Evolutionary conservation across 2,888 invertebrate genomes (phyloP), one percentile per base, ranked within the genome.

Genomic region (Philopedon plagiatum): DNA sequence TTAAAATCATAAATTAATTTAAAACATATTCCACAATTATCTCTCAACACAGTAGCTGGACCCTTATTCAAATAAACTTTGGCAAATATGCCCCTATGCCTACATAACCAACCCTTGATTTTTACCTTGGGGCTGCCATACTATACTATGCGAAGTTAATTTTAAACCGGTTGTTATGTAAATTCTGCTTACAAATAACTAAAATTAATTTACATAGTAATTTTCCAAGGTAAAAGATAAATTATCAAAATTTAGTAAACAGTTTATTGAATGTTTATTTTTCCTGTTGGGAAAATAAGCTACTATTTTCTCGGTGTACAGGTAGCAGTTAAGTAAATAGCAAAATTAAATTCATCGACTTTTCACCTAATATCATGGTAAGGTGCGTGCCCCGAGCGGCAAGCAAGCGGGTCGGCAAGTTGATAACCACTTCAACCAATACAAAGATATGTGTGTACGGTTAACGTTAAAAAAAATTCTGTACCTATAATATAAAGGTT

Each of bases 81-180:
- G 39, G 39, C 39, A 58, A 58, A 60, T 60, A 60, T 60, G 41
- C 41, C 26, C 29, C 44, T 41, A 37, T 60, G 26, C 41, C 29
- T 54, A 54, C 29, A 54, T 9, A 54, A 26, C n/a, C 26, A n/a
- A 44, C 60, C 39, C 39, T 29, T 29, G 41, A 41, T 41, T 60
- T 41, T 60, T 41, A 60, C 39, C 41, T 41, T 60, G 18, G 32
- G 60, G 60, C 29, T 26, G 9, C 39, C 13, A 44, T 39, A 60
- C 26, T 41, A n/a, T 15, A 60, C 9, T 41, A 41, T 18, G 29
- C 8, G n/a, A 21, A 60, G 44, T 41, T 60, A 60, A 60, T 60
- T 60, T 60, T 41, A 41, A 41, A 41, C 60, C 44, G 60, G 39
- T 41, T 60, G 29, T 60, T 39, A 60, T 60, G 60, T 39, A 44